Percentiles rank a stretch among this genome's conserved stretches.
Conservation (phyloP, 1,140 invertebrate genomes). For the Leptonema lineaticorne region DNA sequence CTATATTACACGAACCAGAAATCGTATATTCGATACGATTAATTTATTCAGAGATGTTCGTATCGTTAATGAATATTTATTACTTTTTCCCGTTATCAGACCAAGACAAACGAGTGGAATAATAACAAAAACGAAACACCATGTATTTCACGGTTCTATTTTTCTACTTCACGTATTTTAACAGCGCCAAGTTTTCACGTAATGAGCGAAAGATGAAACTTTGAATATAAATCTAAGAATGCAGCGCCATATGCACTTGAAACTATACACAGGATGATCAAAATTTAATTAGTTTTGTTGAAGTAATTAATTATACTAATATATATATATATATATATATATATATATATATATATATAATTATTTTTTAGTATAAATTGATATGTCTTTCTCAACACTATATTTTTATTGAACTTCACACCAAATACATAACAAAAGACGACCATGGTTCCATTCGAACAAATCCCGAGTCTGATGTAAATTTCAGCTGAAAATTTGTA, state of each 20-base stretch:
- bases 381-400: background rate
- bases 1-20: too few species aligned
- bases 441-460: too few species aligned
- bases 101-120: background rate
- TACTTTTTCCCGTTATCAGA: background rate
- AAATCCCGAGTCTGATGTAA: too few species aligned
- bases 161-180: background rate
- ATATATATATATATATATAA: background rate
- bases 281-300: too few species aligned
- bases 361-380: conserved; percentile 3
- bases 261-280: background rate
- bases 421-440: too few species aligned
- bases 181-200: background rate
- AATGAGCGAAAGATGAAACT: background rate
- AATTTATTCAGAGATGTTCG: background rate
- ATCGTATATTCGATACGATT: too few species aligned
- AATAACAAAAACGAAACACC: too few species aligned
- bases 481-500: too few species aligned
- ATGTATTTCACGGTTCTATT: too few species aligned
- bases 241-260: background rate
- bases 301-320: too few species aligned
- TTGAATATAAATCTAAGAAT: background rate
- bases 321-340: background rate
- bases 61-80: background rate
- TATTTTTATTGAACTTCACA: background rate